Conservation (phyloP, 2,888 invertebrate genomes). For the Scaptomyza caliginosa region DNA sequence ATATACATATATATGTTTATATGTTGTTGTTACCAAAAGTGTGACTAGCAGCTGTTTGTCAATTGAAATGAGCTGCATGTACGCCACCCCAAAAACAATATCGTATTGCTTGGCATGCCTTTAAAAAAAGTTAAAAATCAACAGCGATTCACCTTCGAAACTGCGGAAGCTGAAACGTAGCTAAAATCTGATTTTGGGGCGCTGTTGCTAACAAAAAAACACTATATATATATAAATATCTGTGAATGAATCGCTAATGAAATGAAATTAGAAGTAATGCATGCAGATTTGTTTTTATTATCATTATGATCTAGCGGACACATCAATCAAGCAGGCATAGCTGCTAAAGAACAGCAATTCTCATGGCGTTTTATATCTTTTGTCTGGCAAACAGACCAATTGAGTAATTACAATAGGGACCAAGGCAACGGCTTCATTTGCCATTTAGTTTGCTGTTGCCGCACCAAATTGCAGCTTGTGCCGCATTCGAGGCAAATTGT, state of each 20-base stretch:
- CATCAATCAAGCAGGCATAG: slow-evolving; percentile 16
- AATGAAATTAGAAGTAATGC: slow-evolving; percentile 27
- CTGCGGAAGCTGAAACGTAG: slow-evolving; percentile 60
- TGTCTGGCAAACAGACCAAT: slow-evolving; percentile 22
- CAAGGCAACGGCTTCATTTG: slow-evolving; percentile 39
- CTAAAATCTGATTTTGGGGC: slow-evolving; percentile 33
- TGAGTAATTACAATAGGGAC: slow-evolving; percentile 53
- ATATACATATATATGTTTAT: background rate
- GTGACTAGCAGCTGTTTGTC: slow-evolving; percentile 31
- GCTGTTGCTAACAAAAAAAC: slow-evolving; percentile 20
- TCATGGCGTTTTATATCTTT: background rate
- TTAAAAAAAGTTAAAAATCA: slow-evolving; percentile 27
- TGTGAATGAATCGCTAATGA: slow-evolving; percentile 66
- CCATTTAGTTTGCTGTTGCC: slow-evolving; percentile 35
- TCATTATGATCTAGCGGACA: background rate
- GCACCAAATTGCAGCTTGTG: slow-evolving; percentile 40
- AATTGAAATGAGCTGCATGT: slow-evolving; percentile 53
- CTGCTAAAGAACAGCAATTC: slow-evolving; percentile 6
- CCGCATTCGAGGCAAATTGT: slow-evolving; percentile 45
- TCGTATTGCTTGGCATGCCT: slow-evolving; percentile 47
- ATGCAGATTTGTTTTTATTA: slow-evolving; percentile 5
- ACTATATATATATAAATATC: slow-evolving; percentile 6
- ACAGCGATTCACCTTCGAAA: slow-evolving; percentile 52
- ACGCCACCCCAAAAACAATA: slow-evolving; percentile 27
- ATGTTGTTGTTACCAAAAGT: slow-evolving; percentile 24